Evolutionary conservation across 2,113 vertebrate species (phyloP).

Genomic region (Oreocharis arfaki): DNA sequence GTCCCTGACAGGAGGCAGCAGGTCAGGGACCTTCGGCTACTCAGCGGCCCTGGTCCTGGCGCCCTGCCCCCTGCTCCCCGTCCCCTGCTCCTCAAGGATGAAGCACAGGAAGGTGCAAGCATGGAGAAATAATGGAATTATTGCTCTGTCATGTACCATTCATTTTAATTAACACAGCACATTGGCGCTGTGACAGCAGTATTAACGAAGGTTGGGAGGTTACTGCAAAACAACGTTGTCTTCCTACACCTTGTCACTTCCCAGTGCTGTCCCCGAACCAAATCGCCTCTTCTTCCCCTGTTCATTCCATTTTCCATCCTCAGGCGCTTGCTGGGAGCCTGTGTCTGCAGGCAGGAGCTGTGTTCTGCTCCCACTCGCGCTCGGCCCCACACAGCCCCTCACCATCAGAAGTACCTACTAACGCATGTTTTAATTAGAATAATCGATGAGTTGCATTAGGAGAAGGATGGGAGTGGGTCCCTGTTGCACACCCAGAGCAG

Average conservation of each 20-base stretch:
- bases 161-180: background rate
- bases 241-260: background rate
- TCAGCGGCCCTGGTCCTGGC: no score
- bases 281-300: background rate
- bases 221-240: background rate
- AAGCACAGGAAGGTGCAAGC: background rate
- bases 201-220: background rate
- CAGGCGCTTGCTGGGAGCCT: background rate
- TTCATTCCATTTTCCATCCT: background rate
- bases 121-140: background rate
- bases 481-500: background rate
- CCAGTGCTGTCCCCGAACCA: accelerated
- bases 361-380: background rate
- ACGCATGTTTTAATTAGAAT: background rate
- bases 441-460: background rate
- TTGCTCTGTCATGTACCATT: background rate
- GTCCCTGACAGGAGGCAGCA: background rate
- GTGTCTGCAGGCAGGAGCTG: background rate
- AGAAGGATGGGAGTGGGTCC: background rate
- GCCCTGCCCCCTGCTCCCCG: no score
- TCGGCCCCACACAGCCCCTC: background rate
- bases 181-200: background rate
- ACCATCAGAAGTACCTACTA: background rate
- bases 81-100: background rate
- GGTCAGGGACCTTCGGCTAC: background rate